These are phyloP conservation scores for Sebastes vulpes DNA, from an alignment of 2,797 vertebrate genomes.

Conservation along the genomic window DNA sequence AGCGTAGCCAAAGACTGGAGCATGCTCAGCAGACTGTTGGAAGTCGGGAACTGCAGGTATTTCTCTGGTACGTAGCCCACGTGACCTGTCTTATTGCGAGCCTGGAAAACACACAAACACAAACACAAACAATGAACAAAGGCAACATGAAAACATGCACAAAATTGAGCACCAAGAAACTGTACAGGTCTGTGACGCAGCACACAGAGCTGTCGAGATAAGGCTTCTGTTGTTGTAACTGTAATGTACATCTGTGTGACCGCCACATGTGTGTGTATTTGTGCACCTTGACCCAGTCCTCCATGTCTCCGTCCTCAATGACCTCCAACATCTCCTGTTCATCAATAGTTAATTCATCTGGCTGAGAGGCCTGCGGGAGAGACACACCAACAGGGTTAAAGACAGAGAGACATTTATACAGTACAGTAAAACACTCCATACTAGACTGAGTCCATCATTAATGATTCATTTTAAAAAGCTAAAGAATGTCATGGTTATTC, in stretches of 20 bases:
- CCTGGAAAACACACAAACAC: slow-evolving; percentile 78
- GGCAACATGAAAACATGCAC: background rate
- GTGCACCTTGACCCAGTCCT: slow-evolving; percentile 98
- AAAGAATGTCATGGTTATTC: background rate
- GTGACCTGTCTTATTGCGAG: slow-evolving; percentile 93
- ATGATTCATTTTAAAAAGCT: background rate
- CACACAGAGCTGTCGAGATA: background rate
- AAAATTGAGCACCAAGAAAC: background rate
- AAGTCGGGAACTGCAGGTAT: slow-evolving; percentile 96
- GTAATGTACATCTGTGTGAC: background rate
- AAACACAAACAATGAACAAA: background rate
- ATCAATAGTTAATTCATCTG: slow-evolving; percentile 97
- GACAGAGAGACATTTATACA: background rate
- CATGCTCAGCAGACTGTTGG: slow-evolving; percentile 96
- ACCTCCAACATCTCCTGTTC: slow-evolving; percentile 98
- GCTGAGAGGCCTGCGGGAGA: slow-evolving; percentile 91
- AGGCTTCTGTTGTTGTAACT: background rate
- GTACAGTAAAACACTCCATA: background rate
- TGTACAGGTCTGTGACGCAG: background rate
- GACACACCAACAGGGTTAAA: background rate
- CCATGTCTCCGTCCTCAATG: slow-evolving; percentile 99
- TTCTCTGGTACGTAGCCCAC: slow-evolving; percentile 98
- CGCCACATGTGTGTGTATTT: background rate
- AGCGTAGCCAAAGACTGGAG: slow-evolving; percentile 93
- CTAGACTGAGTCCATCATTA: background rate